These are phyloP conservation scores for Arctia plantaginis DNA, from an alignment of 2,888 invertebrate genomes.

Conservation along the genomic window DNA sequence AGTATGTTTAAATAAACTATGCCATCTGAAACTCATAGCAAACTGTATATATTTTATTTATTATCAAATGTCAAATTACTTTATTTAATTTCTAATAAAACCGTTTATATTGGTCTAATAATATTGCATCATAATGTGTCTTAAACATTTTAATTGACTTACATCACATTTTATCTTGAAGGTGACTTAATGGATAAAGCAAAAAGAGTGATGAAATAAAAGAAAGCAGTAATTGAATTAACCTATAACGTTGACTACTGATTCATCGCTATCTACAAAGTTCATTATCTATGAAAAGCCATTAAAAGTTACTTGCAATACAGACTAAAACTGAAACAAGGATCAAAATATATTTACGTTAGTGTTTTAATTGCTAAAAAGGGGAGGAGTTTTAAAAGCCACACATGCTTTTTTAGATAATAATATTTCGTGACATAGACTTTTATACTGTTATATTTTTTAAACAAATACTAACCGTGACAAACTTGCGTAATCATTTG, in stretches of 20 bases:
- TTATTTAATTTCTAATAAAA: too few relatives aligned
- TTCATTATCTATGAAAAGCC: background rate
- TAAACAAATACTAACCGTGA: background rate
- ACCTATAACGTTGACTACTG: too few relatives aligned
- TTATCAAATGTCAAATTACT: too few relatives aligned
- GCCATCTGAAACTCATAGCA: too few relatives aligned
- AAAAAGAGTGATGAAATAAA: background rate
- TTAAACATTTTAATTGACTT: too few relatives aligned
- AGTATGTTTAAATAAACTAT: background rate
- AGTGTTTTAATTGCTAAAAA: background rate
- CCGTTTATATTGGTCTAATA: too few relatives aligned
- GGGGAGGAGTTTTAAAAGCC: background rate
- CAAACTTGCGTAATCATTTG: background rate
- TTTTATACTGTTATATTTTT: background rate
- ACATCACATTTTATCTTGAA: background rate
- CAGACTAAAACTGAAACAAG: background rate
- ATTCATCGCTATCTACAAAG: background rate
- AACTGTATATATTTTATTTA: too few relatives aligned
- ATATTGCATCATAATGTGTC: too few relatives aligned
- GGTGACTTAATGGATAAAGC: background rate
- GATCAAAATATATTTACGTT: background rate
- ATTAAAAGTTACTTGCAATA: background rate
- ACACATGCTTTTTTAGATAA: background rate
- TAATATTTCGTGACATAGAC: background rate
- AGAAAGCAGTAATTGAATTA: background rate